These are phyloP conservation scores for Brenthis hecate DNA, from an alignment of 2,888 invertebrate genomes.

Conservation along the genomic window DNA sequence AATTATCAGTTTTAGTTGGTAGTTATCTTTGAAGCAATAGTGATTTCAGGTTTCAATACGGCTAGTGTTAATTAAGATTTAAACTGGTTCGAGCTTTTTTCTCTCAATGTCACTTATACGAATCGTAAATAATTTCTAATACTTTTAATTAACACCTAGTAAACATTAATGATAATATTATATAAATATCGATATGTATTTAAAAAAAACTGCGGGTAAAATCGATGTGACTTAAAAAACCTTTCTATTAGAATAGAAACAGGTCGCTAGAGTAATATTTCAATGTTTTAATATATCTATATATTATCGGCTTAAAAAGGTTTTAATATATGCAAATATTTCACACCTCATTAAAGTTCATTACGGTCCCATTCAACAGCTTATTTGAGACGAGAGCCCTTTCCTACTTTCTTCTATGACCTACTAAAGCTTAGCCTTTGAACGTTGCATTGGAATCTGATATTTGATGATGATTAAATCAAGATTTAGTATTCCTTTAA, in stretches of 20 bases:
- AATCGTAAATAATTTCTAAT: neutral
- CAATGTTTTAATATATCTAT: neutral
- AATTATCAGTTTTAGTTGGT: neutral
- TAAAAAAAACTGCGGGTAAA: too few species aligned
- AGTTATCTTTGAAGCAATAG: neutral
- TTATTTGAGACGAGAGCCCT: conserved; percentile 38
- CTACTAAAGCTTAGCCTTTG: conserved; percentile 45
- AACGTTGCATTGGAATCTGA: conserved; percentile 23
- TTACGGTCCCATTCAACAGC: conserved; percentile 18
- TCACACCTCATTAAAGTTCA: conserved; percentile 31
- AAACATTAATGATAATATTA: too few species aligned
- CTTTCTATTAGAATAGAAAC: neutral
- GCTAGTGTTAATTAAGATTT: conserved; percentile 17
- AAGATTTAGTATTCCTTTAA: too few species aligned
- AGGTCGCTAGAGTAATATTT: conserved; percentile 7
- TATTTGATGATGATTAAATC: neutral
- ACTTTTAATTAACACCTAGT: too few species aligned
- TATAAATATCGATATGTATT: too few species aligned
- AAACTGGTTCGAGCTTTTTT: conserved; percentile 13
- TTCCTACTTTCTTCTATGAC: conserved; percentile 47
- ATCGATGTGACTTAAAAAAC: too few species aligned
- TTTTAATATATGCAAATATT: conserved; percentile 22
- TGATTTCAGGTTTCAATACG: conserved; percentile 2
- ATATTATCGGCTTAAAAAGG: neutral
- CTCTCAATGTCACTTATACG: neutral